Evolutionary conservation across 2,888 invertebrate genomes (phyloP).

Genomic region (Yponomeuta malinellus): DNA sequence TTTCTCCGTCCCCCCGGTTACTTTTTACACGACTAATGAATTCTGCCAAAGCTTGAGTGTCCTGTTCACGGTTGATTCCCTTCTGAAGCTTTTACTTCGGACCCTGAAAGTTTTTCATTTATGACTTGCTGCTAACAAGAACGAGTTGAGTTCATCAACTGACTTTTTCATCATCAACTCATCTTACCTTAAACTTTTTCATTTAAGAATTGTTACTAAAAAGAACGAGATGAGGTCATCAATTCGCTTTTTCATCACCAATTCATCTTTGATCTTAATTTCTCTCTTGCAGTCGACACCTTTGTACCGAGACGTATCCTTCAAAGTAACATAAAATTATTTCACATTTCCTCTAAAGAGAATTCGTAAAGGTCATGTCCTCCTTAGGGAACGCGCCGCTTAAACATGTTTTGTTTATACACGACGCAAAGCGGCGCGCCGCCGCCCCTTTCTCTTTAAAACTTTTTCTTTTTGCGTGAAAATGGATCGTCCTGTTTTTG

Average conservation of each 20-base stretch:
- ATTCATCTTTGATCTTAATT: too few species aligned
- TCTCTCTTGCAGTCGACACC: too few species aligned
- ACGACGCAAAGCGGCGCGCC: constrained; percentile 13
- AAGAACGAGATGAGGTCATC: neutral
- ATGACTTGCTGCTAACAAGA: too few species aligned
- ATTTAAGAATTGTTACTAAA: too few species aligned
- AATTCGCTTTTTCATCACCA: neutral
- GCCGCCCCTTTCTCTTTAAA: constrained; percentile 16
- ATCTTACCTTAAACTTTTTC: too few species aligned
- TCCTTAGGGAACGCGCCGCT: constrained; percentile 15
- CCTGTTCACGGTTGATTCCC: neutral
- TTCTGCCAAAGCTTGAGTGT: constrained; percentile 1
- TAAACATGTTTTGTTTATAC: constrained; percentile 22
- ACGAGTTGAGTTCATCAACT: neutral
- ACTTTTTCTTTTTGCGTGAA: constrained; percentile 21
- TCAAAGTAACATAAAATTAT: neutral
- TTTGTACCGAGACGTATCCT: neutral
- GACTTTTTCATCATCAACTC: neutral
- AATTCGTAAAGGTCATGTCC: constrained; percentile 14
- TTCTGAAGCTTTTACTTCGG: neutral
- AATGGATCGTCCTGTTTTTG: constrained; percentile 21
- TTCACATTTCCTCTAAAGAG: neutral
- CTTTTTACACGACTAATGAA: constrained; percentile 14
- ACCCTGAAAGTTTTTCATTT: neutral
- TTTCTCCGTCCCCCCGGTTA: constrained; percentile 13